Conservation (phyloP, 2,113 vertebrate genomes). For the Hemibagrus wyckioides region DNA sequence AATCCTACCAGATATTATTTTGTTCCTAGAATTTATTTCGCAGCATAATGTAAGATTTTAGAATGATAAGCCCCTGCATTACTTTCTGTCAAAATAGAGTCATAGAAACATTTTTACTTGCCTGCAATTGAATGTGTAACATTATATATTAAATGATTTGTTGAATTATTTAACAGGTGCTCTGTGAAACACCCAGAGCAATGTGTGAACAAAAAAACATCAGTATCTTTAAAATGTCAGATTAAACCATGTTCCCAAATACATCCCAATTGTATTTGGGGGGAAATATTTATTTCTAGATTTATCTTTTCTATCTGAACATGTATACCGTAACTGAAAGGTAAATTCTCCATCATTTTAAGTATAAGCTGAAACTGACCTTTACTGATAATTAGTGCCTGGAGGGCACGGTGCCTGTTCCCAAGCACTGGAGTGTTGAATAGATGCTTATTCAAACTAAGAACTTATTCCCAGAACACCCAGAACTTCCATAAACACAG, state of each 20-base stretch:
- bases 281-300: neutral
- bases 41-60: neutral
- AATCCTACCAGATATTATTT: neutral
- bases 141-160: neutral
- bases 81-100: neutral
- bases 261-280: neutral
- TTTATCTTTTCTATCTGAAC: neutral
- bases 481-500: conserved; percentile 23
- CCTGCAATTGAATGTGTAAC: neutral
- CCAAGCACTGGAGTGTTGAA: conserved; percentile 9
- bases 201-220: neutral
- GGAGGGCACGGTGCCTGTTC: conserved; percentile 7
- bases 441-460: conserved; percentile 13
- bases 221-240: neutral
- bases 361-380: neutral
- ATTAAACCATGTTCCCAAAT: neutral
- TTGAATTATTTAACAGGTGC: neutral
- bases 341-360: neutral
- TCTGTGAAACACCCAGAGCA: neutral
- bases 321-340: neutral
- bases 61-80: neutral
- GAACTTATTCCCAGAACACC: conserved; percentile 25
- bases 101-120: neutral
- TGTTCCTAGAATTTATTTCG: neutral
- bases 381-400: conserved; percentile 17